Evolutionary conservation across 2,113 vertebrate species (phyloP).

Genomic region (Myrmecophaga tridactyla): DNA sequence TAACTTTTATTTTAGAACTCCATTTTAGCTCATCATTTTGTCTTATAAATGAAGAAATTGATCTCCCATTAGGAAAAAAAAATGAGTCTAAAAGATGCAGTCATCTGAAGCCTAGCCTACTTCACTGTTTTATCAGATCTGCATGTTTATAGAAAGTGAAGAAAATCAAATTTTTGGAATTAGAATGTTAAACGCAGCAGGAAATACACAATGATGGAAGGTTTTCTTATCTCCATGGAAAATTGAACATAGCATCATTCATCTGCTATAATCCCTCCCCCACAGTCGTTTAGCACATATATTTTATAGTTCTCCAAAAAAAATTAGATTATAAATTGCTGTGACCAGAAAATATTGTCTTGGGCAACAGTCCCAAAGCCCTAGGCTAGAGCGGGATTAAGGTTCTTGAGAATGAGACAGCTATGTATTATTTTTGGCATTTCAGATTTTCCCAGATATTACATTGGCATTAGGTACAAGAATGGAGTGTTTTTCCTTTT

Average conservation of each 20-base stretch:
- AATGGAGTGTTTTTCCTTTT: background rate
- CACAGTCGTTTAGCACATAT: background rate
- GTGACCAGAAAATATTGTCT: constrained; percentile 30
- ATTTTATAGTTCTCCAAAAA: background rate
- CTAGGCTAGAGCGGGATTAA: constrained; percentile 23
- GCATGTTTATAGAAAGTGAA: background rate
- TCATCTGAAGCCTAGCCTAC: background rate
- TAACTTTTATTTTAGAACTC: background rate
- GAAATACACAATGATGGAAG: background rate
- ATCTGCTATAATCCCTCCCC: background rate
- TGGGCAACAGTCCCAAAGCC: constrained; percentile 9
- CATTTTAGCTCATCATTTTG: background rate
- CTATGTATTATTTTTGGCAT: constrained; percentile 35
- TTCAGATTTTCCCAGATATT: constrained; percentile 9
- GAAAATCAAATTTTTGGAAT: background rate
- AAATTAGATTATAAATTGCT: background rate
- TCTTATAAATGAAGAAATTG: background rate
- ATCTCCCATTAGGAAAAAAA: background rate
- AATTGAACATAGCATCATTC: background rate
- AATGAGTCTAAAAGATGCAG: background rate
- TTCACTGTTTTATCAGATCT: background rate
- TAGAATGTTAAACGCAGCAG: background rate
- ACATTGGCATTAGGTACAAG: background rate
- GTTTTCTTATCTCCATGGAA: background rate
- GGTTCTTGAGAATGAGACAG: constrained; percentile 29